A percentile compares a stretch with the other conserved stretches of the same genome.
Conservation (phyloP, 2,888 invertebrate species). For the Craniophora ligustri region DNA sequence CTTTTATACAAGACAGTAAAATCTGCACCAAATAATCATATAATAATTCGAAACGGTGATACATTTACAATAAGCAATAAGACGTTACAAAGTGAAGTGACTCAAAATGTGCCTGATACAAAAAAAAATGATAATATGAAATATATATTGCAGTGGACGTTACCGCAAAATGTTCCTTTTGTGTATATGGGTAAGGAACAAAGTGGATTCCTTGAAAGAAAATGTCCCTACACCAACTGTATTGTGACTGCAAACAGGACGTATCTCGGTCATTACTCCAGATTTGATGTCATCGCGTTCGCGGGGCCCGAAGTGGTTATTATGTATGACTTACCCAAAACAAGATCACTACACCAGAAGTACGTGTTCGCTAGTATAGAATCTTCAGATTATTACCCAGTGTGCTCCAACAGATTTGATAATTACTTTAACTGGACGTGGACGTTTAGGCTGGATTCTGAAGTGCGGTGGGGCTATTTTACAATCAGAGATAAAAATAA, state of each 20-base stretch:
- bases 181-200: constrained; percentile 62
- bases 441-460: constrained; percentile 73
- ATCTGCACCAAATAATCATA: neutral
- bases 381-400: constrained; percentile 67
- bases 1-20: constrained; percentile 8
- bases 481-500: constrained; percentile 59
- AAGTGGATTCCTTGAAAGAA: constrained; percentile 61
- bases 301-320: constrained; percentile 65
- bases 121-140: constrained; percentile 43
- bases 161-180: constrained; percentile 59
- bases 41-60: neutral
- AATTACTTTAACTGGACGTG: constrained; percentile 76
- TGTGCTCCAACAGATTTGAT: constrained; percentile 60
- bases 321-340: constrained; percentile 46
- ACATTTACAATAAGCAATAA: constrained; percentile 7
- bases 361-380: constrained; percentile 73
- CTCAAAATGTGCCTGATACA: constrained; percentile 1
- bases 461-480: constrained; percentile 68
- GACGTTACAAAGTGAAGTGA: constrained; percentile 9
- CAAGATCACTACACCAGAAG: constrained; percentile 66
- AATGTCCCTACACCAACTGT: constrained; percentile 73
- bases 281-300: constrained; percentile 75
- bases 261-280: constrained; percentile 60
- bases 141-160: constrained; percentile 71
- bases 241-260: constrained; percentile 67